These are phyloP conservation scores for Eulemur coronatus DNA, from an alignment of 2,797 vertebrate genomes.

Conservation along the genomic window DNA sequence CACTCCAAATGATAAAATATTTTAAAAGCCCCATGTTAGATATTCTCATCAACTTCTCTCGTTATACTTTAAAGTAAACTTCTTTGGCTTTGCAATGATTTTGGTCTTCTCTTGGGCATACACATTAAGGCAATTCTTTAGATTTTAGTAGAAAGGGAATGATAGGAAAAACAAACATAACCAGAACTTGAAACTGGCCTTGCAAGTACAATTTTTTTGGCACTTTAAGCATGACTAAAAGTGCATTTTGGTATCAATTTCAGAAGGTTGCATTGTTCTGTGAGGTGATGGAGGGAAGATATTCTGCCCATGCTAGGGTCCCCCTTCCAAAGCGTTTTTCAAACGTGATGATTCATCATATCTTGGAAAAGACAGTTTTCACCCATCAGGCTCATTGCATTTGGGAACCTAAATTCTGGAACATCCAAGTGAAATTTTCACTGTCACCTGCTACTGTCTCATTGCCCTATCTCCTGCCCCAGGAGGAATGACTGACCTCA, in stretches of 20 bases:
- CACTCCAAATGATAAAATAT: conserved; percentile 8
- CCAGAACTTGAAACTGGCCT: not conserved
- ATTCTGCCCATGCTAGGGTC: not conserved
- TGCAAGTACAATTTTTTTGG: not conserved
- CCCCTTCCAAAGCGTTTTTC: not conserved
- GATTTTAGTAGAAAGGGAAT: not conserved
- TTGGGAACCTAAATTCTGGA: not conserved
- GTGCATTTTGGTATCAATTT: not conserved
- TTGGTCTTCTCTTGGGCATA: not conserved
- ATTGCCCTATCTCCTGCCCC: accelerated
- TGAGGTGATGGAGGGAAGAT: no score
- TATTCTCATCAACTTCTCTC: not conserved
- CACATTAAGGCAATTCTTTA: not conserved
- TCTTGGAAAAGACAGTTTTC: not conserved
- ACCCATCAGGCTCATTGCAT: not conserved
- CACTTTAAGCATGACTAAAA: not conserved
- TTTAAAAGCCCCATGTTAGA: not conserved
- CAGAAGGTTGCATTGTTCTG: not conserved
- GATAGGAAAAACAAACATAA: not conserved
- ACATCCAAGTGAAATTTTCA: not conserved
- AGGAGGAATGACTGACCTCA: not conserved
- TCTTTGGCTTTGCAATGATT: not conserved
- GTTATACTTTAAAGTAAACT: not conserved
- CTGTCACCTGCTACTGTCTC: not conserved
- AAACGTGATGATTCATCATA: not conserved